phyloP scores from a whole-genome alignment of 1,140 invertebrate genomes.

The Pseudoatta argentina region DNA sequence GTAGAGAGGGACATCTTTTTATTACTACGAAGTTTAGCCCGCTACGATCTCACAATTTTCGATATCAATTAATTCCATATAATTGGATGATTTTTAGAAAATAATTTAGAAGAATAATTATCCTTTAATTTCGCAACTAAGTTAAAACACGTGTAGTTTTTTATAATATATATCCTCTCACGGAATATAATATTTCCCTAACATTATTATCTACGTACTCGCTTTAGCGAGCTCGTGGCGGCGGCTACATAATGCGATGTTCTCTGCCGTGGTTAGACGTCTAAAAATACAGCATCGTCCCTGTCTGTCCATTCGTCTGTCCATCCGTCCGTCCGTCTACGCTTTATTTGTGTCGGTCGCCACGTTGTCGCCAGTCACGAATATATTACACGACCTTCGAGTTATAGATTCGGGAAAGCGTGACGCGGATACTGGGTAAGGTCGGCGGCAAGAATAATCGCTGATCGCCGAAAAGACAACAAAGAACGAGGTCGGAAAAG shows the following conservation, averaged over 20 bases:
- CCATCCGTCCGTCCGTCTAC: constrained; percentile 37
- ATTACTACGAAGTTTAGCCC: background rate
- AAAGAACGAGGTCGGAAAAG: background rate
- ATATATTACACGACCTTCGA: constrained; percentile 71
- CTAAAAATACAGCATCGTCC: constrained; percentile 70
- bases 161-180: background rate
- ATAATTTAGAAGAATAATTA: background rate
- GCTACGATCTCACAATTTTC: background rate
- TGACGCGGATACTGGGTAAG: constrained; percentile 19
- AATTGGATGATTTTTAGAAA: background rate
- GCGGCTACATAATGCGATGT: constrained; percentile 35
- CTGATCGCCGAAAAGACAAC: background rate
- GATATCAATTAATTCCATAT: background rate
- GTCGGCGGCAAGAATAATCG: background rate
- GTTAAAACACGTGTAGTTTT: background rate
- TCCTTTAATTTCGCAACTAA: background rate
- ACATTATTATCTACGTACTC: constrained; percentile 24
- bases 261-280: constrained; percentile 42
- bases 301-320: constrained; percentile 61
- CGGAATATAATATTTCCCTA: background rate
- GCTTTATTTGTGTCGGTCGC: constrained; percentile 65
- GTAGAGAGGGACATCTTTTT: background rate
- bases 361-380: constrained; percentile 65
- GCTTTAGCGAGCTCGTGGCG: constrained; percentile 26
- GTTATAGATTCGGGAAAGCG: constrained; percentile 69